Conservation (phyloP, 2,797 vertebrate species). For the Rhinoraja longicauda region DNA sequence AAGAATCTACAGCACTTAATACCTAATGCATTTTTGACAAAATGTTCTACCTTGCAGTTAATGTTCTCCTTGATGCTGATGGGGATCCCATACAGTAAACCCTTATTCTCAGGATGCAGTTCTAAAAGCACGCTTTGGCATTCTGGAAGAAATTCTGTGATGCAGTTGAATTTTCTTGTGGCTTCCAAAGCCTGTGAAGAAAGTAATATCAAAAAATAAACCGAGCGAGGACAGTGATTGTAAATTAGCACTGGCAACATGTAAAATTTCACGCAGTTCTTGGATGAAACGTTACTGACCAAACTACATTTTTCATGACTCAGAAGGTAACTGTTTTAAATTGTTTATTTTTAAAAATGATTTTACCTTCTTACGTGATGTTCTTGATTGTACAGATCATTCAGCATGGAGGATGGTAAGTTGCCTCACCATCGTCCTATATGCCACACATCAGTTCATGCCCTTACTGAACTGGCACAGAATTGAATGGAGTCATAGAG, state of each 20-base stretch:
- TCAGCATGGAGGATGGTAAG: neutral
- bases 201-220: neutral
- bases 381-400: neutral
- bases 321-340: neutral
- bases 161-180: constrained; percentile 64
- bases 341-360: neutral
- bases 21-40: neutral
- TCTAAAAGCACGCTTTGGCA: constrained; percentile 60
- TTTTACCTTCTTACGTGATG: neutral
- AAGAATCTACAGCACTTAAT: neutral
- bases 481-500: neutral
- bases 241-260: neutral
- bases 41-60: constrained; percentile 57
- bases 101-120: constrained; percentile 49
- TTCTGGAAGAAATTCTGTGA: constrained; percentile 63
- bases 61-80: constrained; percentile 76
- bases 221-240: neutral
- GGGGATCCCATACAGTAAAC: constrained; percentile 73
- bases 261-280: neutral
- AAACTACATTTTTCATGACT: neutral
- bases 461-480: neutral
- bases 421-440: neutral
- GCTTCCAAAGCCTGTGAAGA: constrained; percentile 63
- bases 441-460: neutral
- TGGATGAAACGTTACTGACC: neutral